Percentiles rank a stretch among this genome's conserved stretches.
Conservation (phyloP, 2,113 vertebrate species). For the Entosphenus tridentatus region DNA sequence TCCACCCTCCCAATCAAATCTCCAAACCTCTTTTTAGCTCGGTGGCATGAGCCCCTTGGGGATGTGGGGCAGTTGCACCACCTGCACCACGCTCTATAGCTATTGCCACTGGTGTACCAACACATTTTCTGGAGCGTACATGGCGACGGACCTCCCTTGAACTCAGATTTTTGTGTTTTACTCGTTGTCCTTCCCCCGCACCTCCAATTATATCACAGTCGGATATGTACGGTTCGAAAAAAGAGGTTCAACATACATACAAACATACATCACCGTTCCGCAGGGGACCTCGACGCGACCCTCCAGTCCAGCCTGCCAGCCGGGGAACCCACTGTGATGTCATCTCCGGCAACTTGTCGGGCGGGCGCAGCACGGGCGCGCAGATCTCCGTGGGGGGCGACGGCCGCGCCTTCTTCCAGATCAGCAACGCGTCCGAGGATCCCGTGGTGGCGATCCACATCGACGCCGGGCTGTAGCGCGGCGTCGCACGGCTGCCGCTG, state of each 20-base stretch:
- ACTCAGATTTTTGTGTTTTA: too few relatives aligned
- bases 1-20: too few relatives aligned
- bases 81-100: too few relatives aligned
- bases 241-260: not conserved
- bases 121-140: too few relatives aligned
- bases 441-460: constrained; percentile 54
- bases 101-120: too few relatives aligned
- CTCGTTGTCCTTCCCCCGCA: too few relatives aligned
- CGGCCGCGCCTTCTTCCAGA: constrained; percentile 36
- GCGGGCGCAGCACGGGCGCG: constrained; percentile 33
- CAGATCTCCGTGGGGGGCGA: constrained; percentile 29
- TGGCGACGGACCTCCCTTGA: too few relatives aligned
- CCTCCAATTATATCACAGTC: too few relatives aligned
- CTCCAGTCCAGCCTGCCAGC: constrained; percentile 49
- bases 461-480: constrained; percentile 21
- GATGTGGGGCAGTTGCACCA: too few relatives aligned
- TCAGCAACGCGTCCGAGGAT: constrained; percentile 48
- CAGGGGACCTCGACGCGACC: constrained; percentile 30
- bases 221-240: not conserved
- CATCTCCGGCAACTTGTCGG: constrained; percentile 55
- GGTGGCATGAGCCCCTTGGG: too few relatives aligned
- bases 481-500: too few relatives aligned
- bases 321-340: constrained; percentile 74
- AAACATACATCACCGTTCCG: not conserved
- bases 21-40: too few relatives aligned